Conservation (phyloP, 2,797 vertebrate species). For the Thunnus albacares region DNA sequence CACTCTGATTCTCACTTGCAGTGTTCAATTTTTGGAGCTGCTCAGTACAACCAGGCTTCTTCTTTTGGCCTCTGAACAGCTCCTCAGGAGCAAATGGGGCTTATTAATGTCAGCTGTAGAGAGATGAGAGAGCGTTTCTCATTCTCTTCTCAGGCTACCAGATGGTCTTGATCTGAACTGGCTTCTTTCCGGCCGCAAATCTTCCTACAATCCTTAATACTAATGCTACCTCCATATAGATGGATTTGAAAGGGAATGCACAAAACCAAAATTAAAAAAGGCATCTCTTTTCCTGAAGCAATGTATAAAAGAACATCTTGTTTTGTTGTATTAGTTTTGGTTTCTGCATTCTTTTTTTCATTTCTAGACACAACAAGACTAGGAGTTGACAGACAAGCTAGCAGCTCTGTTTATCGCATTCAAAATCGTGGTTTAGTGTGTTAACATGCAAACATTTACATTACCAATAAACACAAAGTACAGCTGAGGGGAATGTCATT, state of each 20-base stretch:
- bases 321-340: not conserved
- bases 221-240: constrained; percentile 12
- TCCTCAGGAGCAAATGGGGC: constrained; percentile 48
- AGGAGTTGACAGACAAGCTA: too few species aligned
- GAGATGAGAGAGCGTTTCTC: constrained; percentile 30
- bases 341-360: too few species aligned
- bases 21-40: constrained; percentile 26
- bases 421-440: not conserved
- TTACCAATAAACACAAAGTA: not conserved
- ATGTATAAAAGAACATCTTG: not conserved
- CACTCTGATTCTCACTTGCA: constrained; percentile 43
- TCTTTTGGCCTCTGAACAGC: constrained; percentile 48
- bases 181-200: constrained; percentile 46
- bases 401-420: too few species aligned
- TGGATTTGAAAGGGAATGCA: constrained; percentile 6
- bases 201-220: constrained; percentile 33
- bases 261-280: not conserved
- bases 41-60: constrained; percentile 31
- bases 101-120: constrained; percentile 68
- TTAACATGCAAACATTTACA: not conserved
- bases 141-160: constrained; percentile 45
- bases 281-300: not conserved
- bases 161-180: constrained; percentile 50
- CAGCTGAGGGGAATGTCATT: too few species aligned
- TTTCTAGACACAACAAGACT: too few species aligned